Evolutionary conservation across 1,140 invertebrate species (phyloP).

Genomic region (Penaeus vannamei): DNA sequence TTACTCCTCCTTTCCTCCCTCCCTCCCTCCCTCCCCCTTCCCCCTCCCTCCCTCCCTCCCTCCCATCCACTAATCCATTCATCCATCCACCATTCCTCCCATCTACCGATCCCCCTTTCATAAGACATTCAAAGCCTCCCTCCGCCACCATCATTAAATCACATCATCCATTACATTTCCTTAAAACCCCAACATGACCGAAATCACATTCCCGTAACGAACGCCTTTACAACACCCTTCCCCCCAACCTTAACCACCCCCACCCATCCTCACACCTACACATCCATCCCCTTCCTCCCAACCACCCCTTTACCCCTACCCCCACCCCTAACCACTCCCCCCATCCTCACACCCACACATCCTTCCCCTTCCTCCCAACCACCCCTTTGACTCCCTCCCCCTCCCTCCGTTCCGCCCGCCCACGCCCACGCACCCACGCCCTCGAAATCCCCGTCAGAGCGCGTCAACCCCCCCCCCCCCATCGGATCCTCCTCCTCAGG

Average conservation of each 20-base stretch:
- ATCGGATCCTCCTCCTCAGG: no score
- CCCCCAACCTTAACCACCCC: not conserved
- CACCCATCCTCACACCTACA: not conserved
- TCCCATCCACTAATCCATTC: not conserved
- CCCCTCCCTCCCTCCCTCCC: not conserved
- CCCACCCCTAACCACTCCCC: not conserved
- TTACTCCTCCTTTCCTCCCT: no score
- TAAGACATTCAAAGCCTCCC: not conserved
- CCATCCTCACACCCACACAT: not conserved
- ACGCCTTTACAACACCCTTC: not conserved
- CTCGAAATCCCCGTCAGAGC: no score
- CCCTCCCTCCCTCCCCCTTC: no score
- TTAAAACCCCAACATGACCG: not conserved
- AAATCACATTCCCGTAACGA: no score
- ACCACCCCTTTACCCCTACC: not conserved
- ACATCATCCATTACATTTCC: not conserved
- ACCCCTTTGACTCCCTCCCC: not conserved
- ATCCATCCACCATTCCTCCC: not conserved
- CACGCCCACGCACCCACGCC: no score
- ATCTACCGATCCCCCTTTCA: not conserved
- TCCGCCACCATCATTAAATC: not conserved
- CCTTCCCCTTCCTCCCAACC: not conserved
- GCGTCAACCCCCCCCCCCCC: no score
- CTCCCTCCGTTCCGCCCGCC: no score
- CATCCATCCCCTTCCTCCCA: not conserved